Evolutionary conservation across 2,888 invertebrate genomes (phyloP), one percentile per base, ranked within the genome.

Genomic region (Aleiodes leptofemur): DNA sequence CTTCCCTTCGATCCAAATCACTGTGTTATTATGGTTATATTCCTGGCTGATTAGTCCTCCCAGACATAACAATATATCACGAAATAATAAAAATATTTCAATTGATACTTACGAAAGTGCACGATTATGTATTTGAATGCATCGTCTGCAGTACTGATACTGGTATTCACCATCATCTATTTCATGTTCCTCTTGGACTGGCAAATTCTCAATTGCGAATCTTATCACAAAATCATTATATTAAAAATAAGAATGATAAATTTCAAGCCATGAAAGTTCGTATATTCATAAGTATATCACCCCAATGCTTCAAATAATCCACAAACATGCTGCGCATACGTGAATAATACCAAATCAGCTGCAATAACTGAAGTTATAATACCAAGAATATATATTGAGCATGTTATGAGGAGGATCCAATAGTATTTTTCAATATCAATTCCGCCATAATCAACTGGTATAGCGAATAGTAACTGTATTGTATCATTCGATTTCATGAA

Each of bases 271-370:
- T 3, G 43, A 16, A 3, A 16, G 23, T 13, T 7, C 1, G 2
- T 9, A 31, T n/a, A 34, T 53, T n/a, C 3, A 29, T 4, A 69
- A 29, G 7, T 55, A 5, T 11, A n/a, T 69, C 64, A 76, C 76
- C 73, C 69, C 5, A 76, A 38, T 4, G 66, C 43, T 29, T 53
- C 69, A 69, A 77, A 77, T 57, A 74, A 72, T 23, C 72, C 71
- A 51, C 74, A 77, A 13, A 14, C 59, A 61, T 77, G 77, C n/a
- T 69, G 29, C 11, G 61, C 57, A n/a, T 64, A 55, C 6, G 59
- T 31, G 23, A 74, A 64, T 6, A 72, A 72, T 29, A 69, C 48
- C 6, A 59, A 23, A 56, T 77, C 77, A 13, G 50, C 29, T 6
- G 72, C 74, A 43, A 48, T 43, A 14, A 64, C 48, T n/a, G 48